phyloP scores from a whole-genome alignment of 2,113 vertebrate species.

The Murina feae region DNA sequence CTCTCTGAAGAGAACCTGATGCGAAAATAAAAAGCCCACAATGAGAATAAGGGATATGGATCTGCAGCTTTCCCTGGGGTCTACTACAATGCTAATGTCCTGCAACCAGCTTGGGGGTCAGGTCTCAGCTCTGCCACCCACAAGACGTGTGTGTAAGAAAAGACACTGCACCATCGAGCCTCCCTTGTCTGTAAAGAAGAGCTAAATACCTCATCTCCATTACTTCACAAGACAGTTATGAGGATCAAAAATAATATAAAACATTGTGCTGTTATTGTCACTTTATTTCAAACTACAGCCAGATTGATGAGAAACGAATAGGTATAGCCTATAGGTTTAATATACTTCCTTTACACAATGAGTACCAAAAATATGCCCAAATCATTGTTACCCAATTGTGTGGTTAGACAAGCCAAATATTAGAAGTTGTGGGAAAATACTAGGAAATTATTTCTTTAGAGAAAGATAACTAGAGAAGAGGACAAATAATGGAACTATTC shows the following conservation, averaged over 20 bases:
- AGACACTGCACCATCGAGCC: background rate
- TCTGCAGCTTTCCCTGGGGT: background rate
- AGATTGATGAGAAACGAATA: background rate
- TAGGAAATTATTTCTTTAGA: background rate
- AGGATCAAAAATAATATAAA: background rate
- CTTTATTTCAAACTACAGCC: background rate
- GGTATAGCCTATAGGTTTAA: too few relatives aligned
- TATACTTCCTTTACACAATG: background rate
- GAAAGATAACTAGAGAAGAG: background rate
- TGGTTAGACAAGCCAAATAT: background rate
- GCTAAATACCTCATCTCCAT: background rate
- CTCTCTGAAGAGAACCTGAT: background rate
- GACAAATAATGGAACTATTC: background rate
- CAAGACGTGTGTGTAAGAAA: background rate
- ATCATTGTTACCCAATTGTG: background rate
- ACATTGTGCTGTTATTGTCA: background rate
- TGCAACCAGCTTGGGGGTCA: background rate
- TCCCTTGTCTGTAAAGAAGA: background rate
- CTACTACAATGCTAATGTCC: background rate
- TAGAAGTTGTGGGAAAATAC: background rate
- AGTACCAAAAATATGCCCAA: background rate
- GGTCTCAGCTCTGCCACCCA: background rate
- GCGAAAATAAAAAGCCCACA: background rate
- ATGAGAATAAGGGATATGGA: background rate
- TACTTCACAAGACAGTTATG: background rate